Evolutionary conservation across 2,797 vertebrate species (phyloP).

Genomic region (Enteromius mattozi): DNA sequence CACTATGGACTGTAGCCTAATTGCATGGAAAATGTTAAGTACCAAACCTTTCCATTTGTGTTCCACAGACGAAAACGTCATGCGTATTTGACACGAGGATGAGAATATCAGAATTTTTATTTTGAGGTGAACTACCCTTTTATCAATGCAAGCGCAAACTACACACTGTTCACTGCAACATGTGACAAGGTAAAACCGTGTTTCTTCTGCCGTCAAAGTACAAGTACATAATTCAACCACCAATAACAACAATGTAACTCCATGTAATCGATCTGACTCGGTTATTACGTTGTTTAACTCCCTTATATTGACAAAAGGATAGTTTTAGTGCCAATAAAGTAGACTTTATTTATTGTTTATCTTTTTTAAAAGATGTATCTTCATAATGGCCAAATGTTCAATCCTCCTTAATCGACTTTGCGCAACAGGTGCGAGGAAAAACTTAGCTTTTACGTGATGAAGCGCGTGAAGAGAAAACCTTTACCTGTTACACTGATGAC

Average conservation of each 20-base stretch:
- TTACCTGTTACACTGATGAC: constrained; percentile 76
- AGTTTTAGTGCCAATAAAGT: neutral
- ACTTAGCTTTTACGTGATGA: neutral
- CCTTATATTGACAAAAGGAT: neutral
- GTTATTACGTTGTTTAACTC: neutral
- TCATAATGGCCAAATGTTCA: neutral
- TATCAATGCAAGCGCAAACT: neutral
- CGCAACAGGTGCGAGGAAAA: constrained; percentile 42
- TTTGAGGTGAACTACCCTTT: neutral
- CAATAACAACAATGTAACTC: neutral
- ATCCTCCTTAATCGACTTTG: neutral
- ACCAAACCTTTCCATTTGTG: neutral
- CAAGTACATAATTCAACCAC: neutral
- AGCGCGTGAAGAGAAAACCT: constrained; percentile 3
- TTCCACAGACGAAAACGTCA: neutral
- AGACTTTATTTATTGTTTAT: neutral
- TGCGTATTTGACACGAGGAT: neutral
- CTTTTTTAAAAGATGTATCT: neutral
- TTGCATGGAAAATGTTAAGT: neutral
- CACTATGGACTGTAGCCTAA: neutral
- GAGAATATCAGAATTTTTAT: neutral
- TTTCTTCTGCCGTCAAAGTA: neutral
- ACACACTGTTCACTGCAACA: neutral
- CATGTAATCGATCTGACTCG: too few species aligned
- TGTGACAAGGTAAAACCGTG: neutral